Evolutionary conservation across 2,888 invertebrate species (phyloP).

Genomic region (Nycteola revayana): DNA sequence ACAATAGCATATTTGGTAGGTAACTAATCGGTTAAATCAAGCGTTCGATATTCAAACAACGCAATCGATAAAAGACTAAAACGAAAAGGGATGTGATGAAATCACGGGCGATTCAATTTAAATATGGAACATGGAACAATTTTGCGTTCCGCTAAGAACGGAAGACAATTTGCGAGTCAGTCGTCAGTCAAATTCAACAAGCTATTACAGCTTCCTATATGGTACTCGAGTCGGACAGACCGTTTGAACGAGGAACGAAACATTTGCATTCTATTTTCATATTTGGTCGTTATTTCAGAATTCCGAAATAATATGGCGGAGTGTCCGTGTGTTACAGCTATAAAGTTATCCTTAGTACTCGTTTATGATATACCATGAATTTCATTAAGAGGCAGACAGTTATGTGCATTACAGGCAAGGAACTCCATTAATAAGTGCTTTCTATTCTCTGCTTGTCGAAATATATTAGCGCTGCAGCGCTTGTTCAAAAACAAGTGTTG

Average conservation of each 20-base stretch:
- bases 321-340: constrained; percentile 3
- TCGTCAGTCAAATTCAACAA: constrained; percentile 53
- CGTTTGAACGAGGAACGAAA: constrained; percentile 1
- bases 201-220: constrained; percentile 57
- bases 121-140: constrained; percentile 48
- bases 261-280: constrained; percentile 24
- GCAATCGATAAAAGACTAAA: constrained; percentile 8
- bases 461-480: too few species aligned
- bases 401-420: too few species aligned
- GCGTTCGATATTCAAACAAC: constrained; percentile 17
- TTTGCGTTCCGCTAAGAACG: constrained; percentile 53
- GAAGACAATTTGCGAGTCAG: constrained; percentile 57
- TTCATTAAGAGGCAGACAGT: too few species aligned
- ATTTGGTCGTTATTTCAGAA: constrained; percentile 20
- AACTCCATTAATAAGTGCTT: too few species aligned
- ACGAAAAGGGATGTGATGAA: constrained; percentile 29
- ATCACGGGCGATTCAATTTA: constrained; percentile 35
- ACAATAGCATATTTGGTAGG: constrained; percentile 18
- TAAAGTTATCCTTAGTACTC: background rate
- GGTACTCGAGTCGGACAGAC: constrained; percentile 9
- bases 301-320: constrained; percentile 12
- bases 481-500: too few species aligned
- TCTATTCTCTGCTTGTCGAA: too few species aligned
- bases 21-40: constrained; percentile 23
- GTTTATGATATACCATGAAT: background rate